Base-by-base conservation (phyloP, 2,797 vertebrate genomes). In the Smutsia gigantea region DNA sequence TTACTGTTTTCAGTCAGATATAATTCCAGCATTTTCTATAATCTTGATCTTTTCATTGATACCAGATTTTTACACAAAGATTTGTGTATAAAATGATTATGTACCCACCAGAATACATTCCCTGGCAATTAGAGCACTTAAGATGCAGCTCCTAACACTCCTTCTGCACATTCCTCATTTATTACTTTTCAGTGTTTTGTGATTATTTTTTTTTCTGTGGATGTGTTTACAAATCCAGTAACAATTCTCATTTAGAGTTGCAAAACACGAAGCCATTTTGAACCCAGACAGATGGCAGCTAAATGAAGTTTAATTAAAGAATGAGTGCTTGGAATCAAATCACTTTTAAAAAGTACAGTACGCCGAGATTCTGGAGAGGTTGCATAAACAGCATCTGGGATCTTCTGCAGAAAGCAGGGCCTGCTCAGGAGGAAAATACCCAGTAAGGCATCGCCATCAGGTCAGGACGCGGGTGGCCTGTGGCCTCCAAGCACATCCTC, bases 221-320 rank as follows among this genome's bases (percentile, higher is more conserved):
- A 87, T 66, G 71, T 97, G 79, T 98, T 98, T 98, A 98, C 97
- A 98, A 98, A 98, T 97, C 97, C 97, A 97, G 51, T 97, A 98
- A 98, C 98, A 98, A 98, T 98, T 97, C 98, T 98, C 97, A 97
- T 98, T 98, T 97, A 68, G 93, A 98, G 98, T 93, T 97, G 95
- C 97, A 98, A 98, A 98, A 98, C 98, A 98, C 92, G 95, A 91
- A 98, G 96, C 94, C 96, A 96, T 98, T 97, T 98, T 98, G 93
- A 98, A 98, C 97, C 86, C 94, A 97, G 97, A 96, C 99, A 99
- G 98, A 98, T 99, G 99, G 98, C 97, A 93, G 93, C 96, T 98
- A 98, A 98, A 98, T 98, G 97, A 97, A 98, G 97, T 98, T 98
- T 98, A 98, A 98, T 98, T 98, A 98, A 98, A 98, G 98, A 98